These are phyloP conservation scores for Apamea anceps DNA, from an alignment of 2,888 invertebrate genomes.

Conservation along the genomic window DNA sequence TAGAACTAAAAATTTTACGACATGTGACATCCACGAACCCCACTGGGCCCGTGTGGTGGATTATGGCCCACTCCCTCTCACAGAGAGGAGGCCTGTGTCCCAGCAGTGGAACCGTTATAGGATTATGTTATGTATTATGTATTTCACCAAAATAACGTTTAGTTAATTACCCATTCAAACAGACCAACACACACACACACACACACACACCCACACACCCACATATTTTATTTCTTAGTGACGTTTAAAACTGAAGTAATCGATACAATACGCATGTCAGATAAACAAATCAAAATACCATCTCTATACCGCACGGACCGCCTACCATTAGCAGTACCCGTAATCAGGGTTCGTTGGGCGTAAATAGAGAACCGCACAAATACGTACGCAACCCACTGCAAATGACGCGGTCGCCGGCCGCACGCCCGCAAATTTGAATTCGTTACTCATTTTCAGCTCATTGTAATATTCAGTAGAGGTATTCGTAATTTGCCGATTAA, in stretches of 20 bases:
- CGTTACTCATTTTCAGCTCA: conserved; percentile 67
- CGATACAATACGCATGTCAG: conserved; percentile 23
- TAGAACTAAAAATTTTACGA: too few relatives aligned
- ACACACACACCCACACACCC: background rate
- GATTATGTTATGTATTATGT: too few relatives aligned
- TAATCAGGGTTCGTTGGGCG: conserved; percentile 69
- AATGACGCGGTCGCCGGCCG: conserved; percentile 72
- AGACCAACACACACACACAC: background rate
- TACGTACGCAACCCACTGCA: conserved; percentile 67
- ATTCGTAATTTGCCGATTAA: conserved; percentile 55
- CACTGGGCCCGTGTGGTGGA: too few relatives aligned
- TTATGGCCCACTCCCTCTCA: too few relatives aligned
- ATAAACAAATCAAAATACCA: conserved; percentile 63
- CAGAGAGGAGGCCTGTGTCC: too few relatives aligned
- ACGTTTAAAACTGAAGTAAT: conserved; percentile 15
- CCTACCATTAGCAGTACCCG: conserved; percentile 60
- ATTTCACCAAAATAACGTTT: background rate
- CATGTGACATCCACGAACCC: too few relatives aligned
- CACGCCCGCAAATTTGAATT: conserved; percentile 72
- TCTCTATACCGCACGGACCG: conserved; percentile 39
- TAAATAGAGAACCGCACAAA: conserved; percentile 68
- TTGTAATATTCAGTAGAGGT: conserved; percentile 58
- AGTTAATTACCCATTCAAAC: background rate
- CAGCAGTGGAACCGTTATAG: too few relatives aligned
- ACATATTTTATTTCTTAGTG: background rate